phyloP scores from a whole-genome alignment of 1,140 invertebrate species.

The Anagrus nilaparvatae region DNA sequence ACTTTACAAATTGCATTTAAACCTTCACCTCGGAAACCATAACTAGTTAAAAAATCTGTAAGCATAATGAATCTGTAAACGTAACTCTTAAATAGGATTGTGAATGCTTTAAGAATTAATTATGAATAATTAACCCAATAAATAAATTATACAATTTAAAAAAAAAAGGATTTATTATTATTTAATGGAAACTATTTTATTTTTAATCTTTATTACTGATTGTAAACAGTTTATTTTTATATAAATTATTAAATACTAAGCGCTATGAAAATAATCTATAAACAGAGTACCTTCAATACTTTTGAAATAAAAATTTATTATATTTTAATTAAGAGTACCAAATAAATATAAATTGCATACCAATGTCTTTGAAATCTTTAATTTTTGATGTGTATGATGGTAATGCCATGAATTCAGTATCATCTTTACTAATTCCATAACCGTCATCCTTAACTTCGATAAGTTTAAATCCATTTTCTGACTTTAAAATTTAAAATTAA shows the following conservation, averaged over 20 bases:
- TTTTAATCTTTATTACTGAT: no score
- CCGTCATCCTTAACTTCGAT: slow-evolving; percentile 61
- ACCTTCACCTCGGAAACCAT: slow-evolving; percentile 62
- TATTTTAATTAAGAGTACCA: no score
- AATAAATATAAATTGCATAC: no score
- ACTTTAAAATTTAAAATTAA: slow-evolving; percentile 34
- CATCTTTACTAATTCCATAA: slow-evolving; percentile 41
- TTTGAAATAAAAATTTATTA: background rate
- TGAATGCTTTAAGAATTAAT: background rate
- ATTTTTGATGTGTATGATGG: slow-evolving; percentile 57
- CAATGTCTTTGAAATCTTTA: slow-evolving; percentile 43
- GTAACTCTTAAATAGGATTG: background rate
- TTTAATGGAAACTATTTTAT: no score
- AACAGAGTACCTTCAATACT: background rate
- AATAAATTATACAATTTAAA: background rate
- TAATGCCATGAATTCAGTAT: slow-evolving; percentile 44
- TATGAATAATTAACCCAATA: no score
- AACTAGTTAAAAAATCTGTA: slow-evolving; percentile 38
- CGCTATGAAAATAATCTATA: no score
- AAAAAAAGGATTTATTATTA: background rate
- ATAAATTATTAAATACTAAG: no score
- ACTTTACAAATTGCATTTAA: slow-evolving; percentile 50
- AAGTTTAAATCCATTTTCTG: slow-evolving; percentile 48
- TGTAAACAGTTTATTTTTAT: no score
- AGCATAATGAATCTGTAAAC: background rate